A percentile compares a stretch with the other conserved stretches of the same genome.
phyloP scores from a whole-genome alignment of 2,888 invertebrate species.

The Cheilosia grossa region DNA sequence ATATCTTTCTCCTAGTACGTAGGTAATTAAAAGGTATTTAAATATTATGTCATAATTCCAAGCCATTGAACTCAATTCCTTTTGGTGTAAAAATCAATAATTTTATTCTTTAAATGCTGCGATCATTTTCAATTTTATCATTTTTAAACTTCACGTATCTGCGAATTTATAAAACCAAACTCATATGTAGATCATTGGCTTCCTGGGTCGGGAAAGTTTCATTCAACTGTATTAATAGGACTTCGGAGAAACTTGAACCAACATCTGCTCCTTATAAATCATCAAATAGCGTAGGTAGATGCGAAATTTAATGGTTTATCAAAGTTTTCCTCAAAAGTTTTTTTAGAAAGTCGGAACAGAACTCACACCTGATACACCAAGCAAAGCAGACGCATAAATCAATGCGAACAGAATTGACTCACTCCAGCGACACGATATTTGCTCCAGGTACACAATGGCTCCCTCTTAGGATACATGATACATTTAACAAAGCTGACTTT shows the following conservation, averaged over 20 bases:
- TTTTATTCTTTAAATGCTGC: no score
- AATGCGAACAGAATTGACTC: neutral
- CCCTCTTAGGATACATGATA: neutral
- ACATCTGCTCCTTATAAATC: constrained; percentile 24
- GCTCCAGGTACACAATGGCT: neutral
- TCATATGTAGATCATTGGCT: constrained; percentile 30
- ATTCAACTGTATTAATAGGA: neutral
- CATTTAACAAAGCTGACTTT: constrained; percentile 16
- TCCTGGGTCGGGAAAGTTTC: constrained; percentile 12
- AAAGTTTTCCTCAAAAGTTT: constrained; percentile 35
- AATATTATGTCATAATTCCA: no score
- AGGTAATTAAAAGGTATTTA: no score
- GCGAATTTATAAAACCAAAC: constrained; percentile 3
- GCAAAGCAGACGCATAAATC: constrained; percentile 11
- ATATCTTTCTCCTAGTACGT: no score
- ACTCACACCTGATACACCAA: neutral
- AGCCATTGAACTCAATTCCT: no score
- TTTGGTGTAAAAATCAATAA: no score
- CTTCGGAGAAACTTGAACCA: neutral
- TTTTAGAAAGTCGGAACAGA: neutral
- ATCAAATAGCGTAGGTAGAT: neutral
- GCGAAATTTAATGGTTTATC: constrained; percentile 28
- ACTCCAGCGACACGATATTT: constrained; percentile 7
- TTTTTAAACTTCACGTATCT: neutral
- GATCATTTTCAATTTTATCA: no score